phyloP scores from a whole-genome alignment of 2,888 invertebrate species.

The Cataglyphis cursor region DNA sequence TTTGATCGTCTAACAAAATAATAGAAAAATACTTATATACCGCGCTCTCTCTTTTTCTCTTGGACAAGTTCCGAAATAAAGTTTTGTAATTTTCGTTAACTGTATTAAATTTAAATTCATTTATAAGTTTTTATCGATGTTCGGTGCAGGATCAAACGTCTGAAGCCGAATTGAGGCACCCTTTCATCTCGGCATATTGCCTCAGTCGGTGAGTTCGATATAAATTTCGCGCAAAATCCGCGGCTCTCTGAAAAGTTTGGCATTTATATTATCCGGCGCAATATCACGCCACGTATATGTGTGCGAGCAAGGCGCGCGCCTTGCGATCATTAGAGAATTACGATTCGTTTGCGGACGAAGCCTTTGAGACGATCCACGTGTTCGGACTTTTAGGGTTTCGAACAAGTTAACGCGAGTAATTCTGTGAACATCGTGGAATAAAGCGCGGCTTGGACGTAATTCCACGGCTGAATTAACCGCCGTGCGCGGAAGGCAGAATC shows the following conservation, averaged over 20 bases:
- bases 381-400: slow-evolving; percentile 44
- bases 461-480: slow-evolving; percentile 76
- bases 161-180: slow-evolving; percentile 11
- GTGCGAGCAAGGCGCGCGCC: neutral
- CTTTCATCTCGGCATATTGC: slow-evolving; percentile 52
- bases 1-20: slow-evolving; percentile 14
- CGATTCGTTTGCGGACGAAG: slow-evolving; percentile 37
- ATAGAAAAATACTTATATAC: neutral
- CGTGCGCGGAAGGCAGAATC: slow-evolving; percentile 70
- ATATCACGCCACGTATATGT: slow-evolving; percentile 14
- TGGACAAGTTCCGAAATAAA: slow-evolving; percentile 47
- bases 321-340: slow-evolving; percentile 43
- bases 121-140: slow-evolving; percentile 43
- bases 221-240: slow-evolving; percentile 47
- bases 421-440: slow-evolving; percentile 41
- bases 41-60: neutral
- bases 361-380: slow-evolving; percentile 48
- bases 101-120: slow-evolving; percentile 57
- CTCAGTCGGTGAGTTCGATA: slow-evolving; percentile 41
- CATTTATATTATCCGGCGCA: slow-evolving; percentile 38
- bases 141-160: slow-evolving; percentile 50
- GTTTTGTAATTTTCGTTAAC: slow-evolving; percentile 51
- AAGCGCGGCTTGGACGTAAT: slow-evolving; percentile 64
- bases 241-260: slow-evolving; percentile 43
- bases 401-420: slow-evolving; percentile 56